Base-by-base conservation (phyloP, 2,797 vertebrate genomes). In the Pseudopleuronectes americanus region DNA sequence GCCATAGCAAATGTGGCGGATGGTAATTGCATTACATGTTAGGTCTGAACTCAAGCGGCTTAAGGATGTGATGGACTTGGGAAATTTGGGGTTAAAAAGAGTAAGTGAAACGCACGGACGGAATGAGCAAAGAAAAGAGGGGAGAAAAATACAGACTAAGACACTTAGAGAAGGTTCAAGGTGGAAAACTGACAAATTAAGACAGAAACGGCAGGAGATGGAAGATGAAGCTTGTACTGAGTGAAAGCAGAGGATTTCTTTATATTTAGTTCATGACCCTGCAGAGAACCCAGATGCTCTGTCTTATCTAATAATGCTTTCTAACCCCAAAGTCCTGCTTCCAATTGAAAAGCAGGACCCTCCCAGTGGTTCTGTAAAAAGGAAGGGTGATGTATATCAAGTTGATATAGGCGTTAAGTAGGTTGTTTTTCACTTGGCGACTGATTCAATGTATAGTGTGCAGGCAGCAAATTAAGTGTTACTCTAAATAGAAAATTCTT, bases 401-500 rank as follows among this genome's bases (percentile, higher is more conserved):
- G 71, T 79, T 81, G 59, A 79, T 87, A 80, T 83, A 78, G 70
- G 83, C 86, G 84, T 87, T 80, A 85, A 88, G 86, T 87, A 90
- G 91, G 92, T 86, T 86, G 88, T 92, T 93, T 92, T 90, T 81
- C 84, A 85, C 80, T 80, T 64, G 79, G 75, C 77, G 85, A 90
- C 82, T 87, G 81, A 87, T 77, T 77, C 74, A 47, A 85, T 82
- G 70, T 70, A 80, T 85, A 80, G 76, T 82, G 83, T 83, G 86
- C 57, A 82, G 83, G 82, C 75, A 85, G 72, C 89, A 86, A 90
- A 91, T 92, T 91, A 92, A 92, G 79, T 84, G 78, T 45, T 66
- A 41, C 86, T 84, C 85, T 78, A 85, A 84, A 91, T 69, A 79
- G 90, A 88, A 88, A 86, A 90, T 92, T 90, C 87, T 92, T 94